Percentiles rank a stretch among this genome's conserved stretches.
These are phyloP conservation scores for Opisthocomus hoazin DNA, from an alignment of 2,113 vertebrate species.

Conservation along the genomic window DNA sequence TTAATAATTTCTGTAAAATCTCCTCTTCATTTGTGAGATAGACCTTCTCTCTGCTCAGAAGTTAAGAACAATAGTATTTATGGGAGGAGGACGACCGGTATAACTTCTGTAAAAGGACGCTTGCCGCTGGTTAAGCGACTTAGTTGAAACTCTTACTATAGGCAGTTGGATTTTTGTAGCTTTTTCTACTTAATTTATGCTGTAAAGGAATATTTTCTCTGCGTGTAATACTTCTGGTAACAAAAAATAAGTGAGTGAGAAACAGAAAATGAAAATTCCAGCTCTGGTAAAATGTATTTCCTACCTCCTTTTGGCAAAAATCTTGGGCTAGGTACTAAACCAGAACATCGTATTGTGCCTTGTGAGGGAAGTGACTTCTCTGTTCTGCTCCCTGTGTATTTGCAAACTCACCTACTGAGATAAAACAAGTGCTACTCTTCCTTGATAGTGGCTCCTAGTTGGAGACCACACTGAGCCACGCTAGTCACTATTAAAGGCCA, in stretches of 20 bases:
- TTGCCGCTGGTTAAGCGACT: not conserved
- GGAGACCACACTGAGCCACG: not conserved
- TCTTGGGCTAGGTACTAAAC: not conserved
- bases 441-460: not conserved
- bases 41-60: not conserved
- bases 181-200: not conserved
- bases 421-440: not conserved
- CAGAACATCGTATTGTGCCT: not conserved
- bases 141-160: not conserved
- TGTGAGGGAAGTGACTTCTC: not conserved
- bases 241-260: not conserved
- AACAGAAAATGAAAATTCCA: not conserved
- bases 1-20: not conserved
- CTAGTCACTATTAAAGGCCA: not conserved
- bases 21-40: not conserved
- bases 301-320: not conserved
- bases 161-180: not conserved
- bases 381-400: not conserved
- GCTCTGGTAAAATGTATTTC: not conserved
- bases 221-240: not conserved
- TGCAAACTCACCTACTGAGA: not conserved
- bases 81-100: fast-evolving
- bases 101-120: not conserved
- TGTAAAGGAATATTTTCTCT: not conserved
- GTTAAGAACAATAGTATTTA: not conserved